Percentiles rank a stretch among this genome's conserved stretches.
Conservation (phyloP, 2,113 vertebrate genomes). For the Reinhardtius hippoglossoides region DNA sequence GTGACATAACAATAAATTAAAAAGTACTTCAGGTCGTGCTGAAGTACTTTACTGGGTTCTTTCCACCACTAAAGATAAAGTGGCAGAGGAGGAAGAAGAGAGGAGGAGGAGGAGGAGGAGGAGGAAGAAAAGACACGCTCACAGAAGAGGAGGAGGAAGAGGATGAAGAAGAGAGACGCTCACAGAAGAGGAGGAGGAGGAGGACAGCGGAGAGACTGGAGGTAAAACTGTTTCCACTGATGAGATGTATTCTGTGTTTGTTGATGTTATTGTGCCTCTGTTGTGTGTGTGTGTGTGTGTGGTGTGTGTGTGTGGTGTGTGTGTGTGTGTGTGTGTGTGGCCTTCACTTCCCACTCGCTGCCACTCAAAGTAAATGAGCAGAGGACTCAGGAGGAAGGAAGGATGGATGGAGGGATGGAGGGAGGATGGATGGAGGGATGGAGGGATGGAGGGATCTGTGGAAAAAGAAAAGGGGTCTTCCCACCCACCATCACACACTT, state of each 20-base stretch:
- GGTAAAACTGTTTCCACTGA: background rate
- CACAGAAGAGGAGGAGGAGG: background rate
- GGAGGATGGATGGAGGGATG: constrained; percentile 12
- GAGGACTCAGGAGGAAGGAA: constrained; percentile 35
- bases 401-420: background rate
- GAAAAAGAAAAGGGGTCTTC: constrained; percentile 33
- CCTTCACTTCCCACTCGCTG: constrained; percentile 70
- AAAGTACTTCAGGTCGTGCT: no score
- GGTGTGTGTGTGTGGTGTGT: no score
- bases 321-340: constrained; percentile 26
- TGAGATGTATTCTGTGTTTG: constrained; percentile 32
- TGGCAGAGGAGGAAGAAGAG: no score
- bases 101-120: background rate
- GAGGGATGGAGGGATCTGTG: background rate
- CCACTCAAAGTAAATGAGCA: constrained; percentile 58
- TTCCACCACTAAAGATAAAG: no score
- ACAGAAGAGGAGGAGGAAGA: background rate
- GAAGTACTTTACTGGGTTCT: no score
- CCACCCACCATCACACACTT: constrained; percentile 13
- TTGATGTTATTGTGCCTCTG: constrained; percentile 5
- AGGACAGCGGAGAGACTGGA: constrained; percentile 11
- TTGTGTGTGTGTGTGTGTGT: background rate
- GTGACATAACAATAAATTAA: no score
- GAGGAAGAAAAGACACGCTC: background rate
- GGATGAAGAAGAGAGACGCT: background rate